Conservation (phyloP, 2,113 vertebrate genomes). For the Orientallactaga bullata region DNA sequence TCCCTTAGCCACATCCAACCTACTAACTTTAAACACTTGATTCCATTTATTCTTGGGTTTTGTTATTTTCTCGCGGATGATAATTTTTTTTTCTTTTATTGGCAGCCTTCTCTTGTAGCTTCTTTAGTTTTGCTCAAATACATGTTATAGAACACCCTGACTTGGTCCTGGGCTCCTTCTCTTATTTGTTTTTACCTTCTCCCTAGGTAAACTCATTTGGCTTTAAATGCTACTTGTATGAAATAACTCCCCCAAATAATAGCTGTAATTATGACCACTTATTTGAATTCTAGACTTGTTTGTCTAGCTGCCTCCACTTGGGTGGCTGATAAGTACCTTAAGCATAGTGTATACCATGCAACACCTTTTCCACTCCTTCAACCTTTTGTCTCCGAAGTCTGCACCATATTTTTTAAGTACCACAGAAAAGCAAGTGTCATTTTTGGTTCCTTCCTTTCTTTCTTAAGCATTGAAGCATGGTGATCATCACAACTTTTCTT, state of each 20-base stretch:
- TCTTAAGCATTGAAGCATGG: not conserved
- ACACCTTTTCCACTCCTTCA: not conserved
- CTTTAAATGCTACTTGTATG: conserved; percentile 49
- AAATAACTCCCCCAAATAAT: not conserved
- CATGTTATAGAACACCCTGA: not conserved
- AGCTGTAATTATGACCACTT: conserved; percentile 18
- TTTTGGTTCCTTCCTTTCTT: not conserved
- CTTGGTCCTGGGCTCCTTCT: not conserved
- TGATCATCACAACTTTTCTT: conserved; percentile 9
- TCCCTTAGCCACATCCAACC: not conserved
- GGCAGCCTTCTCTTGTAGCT: not conserved
- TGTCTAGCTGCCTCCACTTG: not conserved
- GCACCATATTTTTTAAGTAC: not conserved
- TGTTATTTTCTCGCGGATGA: not conserved
- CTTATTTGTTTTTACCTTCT: not conserved
- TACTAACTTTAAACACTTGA: not conserved
- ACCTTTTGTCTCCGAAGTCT: not conserved
- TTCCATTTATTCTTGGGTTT: not conserved
- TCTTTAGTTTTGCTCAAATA: not conserved
- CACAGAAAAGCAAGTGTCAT: too few relatives aligned
- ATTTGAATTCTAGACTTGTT: conserved; percentile 1
- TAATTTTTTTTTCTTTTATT: not conserved
- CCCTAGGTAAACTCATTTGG: conserved; percentile 3
- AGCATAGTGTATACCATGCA: not conserved
- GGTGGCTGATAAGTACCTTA: not conserved